These are phyloP conservation scores for Smithornis capensis DNA, from an alignment of 2,113 vertebrate species.

Conservation along the genomic window DNA sequence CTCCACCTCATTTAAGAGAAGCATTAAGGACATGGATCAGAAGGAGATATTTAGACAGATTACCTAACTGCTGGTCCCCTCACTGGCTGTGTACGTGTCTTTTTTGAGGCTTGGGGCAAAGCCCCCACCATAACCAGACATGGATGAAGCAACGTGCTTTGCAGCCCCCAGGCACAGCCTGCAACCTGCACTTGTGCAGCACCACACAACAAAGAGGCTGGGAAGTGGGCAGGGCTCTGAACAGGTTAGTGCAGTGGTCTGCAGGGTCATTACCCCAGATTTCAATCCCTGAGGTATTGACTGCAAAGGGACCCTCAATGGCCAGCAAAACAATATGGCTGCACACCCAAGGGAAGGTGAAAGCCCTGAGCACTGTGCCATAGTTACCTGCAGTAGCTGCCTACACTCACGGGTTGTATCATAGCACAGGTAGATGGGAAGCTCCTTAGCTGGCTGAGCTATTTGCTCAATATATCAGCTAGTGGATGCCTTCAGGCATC, in stretches of 20 bases:
- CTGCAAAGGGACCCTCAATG: background rate
- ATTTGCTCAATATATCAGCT: background rate
- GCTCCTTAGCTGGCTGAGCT: background rate
- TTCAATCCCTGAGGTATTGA: accelerated
- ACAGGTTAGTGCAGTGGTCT: background rate
- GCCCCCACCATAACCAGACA: background rate
- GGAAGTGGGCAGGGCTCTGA: background rate
- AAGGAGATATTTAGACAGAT: background rate
- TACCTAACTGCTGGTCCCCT: background rate
- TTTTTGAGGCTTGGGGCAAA: background rate
- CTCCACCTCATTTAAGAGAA: background rate
- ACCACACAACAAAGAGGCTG: accelerated
- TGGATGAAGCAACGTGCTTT: background rate
- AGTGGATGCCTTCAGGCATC: background rate
- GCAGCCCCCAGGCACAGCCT: background rate
- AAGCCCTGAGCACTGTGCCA: background rate
- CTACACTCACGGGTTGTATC: accelerated
- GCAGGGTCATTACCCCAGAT: background rate
- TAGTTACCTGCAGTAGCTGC: background rate
- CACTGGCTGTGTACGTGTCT: background rate
- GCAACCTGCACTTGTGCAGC: accelerated
- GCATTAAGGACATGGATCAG: background rate
- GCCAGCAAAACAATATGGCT: background rate
- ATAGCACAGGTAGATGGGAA: background rate
- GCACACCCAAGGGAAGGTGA: background rate